Conservation (phyloP, 2,888 invertebrate genomes). For the Melikaiella ostensackeni region DNA sequence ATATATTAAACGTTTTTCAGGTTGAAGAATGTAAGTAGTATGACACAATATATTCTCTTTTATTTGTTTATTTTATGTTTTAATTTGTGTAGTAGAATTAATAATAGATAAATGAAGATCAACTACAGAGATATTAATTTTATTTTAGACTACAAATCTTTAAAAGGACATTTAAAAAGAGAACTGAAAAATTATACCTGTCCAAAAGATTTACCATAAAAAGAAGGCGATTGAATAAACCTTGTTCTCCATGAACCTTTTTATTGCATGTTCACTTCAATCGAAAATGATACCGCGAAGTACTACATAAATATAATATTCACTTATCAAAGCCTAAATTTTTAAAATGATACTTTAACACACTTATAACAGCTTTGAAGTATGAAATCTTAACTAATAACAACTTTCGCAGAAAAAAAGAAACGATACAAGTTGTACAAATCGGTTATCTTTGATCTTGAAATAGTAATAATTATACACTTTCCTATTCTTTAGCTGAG, state of each 20-base stretch:
- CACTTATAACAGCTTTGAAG: conserved; percentile 19
- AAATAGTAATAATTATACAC: conserved; percentile 20
- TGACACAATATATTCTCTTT: too few species aligned
- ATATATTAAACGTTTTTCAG: too few species aligned
- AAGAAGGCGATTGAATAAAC: conserved; percentile 2
- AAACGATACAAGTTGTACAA: conserved; percentile 1
- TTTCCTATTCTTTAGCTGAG: conserved; percentile 22
- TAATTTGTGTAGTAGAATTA: too few species aligned
- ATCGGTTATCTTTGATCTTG: neutral
- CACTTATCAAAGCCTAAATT: conserved; percentile 24
- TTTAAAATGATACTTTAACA: conserved; percentile 32
- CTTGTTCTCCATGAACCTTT: conserved; percentile 22
- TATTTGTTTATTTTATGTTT: too few species aligned
- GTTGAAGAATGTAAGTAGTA: too few species aligned
- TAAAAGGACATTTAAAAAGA: too few species aligned
- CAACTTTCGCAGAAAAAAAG: conserved; percentile 16
- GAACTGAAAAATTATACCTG: too few species aligned
- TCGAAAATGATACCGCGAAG: conserved; percentile 15
- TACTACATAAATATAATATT: conserved; percentile 16
- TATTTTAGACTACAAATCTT: too few species aligned
- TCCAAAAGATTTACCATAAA: too few species aligned
- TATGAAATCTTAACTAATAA: conserved; percentile 16
- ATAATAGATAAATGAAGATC: too few species aligned
- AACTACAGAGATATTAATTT: too few species aligned
- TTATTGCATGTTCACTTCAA: conserved; percentile 28